Evolutionary conservation across 2,113 vertebrate species (phyloP).

Genomic region (Myiopsitta monachus): DNA sequence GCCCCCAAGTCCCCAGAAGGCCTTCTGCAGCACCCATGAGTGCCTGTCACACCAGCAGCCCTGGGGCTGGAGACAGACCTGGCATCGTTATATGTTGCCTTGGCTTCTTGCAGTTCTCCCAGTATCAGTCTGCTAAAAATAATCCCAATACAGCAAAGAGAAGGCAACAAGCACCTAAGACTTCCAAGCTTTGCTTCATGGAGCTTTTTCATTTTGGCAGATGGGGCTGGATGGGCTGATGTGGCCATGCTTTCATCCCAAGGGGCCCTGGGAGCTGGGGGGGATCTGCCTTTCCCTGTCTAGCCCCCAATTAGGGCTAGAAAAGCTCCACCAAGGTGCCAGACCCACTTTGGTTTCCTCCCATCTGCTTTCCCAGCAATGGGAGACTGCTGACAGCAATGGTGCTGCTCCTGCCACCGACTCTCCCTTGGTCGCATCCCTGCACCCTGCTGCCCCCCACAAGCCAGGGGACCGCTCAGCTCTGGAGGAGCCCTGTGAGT

Average conservation of each 20-base stretch:
- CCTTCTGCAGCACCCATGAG: background rate
- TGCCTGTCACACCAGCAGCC: background rate
- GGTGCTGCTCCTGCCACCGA: background rate
- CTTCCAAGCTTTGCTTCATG: background rate
- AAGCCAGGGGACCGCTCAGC: rapidly evolving
- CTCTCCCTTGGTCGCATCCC: background rate
- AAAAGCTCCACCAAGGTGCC: background rate
- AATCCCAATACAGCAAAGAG: background rate
- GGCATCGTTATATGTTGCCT: rapidly evolving
- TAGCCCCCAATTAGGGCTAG: background rate
- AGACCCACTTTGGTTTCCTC: background rate
- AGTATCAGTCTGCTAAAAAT: background rate
- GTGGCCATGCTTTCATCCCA: rapidly evolving
- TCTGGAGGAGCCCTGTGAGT: background rate
- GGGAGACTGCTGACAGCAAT: rapidly evolving
- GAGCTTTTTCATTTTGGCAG: background rate
- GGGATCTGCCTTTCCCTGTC: background rate
- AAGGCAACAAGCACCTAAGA: rapidly evolving
- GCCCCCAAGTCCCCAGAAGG: rapidly evolving
- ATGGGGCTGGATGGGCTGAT: background rate
- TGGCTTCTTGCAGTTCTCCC: background rate
- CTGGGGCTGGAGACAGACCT: rapidly evolving
- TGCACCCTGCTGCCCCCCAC: background rate
- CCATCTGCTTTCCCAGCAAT: background rate
- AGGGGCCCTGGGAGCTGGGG: rapidly evolving